Conservation (phyloP, 1,140 invertebrate genomes). For the Doryteuthis pealeii region DNA sequence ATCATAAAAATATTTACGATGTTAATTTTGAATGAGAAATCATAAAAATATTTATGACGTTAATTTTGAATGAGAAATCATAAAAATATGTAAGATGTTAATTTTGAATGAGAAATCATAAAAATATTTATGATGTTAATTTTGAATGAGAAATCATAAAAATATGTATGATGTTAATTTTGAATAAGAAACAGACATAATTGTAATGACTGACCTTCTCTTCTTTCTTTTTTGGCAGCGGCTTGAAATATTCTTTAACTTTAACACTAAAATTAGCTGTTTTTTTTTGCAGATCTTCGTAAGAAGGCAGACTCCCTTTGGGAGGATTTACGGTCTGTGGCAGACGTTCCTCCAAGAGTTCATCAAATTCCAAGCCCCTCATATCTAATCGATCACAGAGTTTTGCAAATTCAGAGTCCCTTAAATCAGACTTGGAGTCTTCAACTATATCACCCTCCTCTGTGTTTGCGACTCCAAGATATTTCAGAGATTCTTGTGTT, state of each 20-base stretch:
- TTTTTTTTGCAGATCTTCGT: neutral
- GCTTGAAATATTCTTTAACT: neutral
- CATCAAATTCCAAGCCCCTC: neutral
- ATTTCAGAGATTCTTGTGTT: neutral
- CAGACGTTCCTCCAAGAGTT: neutral
- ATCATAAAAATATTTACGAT: no score
- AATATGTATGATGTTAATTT: no score
- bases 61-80: no score
- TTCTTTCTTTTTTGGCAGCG: neutral
- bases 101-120: no score
- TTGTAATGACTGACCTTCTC: no score
- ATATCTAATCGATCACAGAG: conserved; percentile 1
- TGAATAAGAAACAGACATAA: no score
- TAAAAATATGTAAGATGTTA: no score
- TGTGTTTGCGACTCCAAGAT: neutral
- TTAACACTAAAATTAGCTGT: neutral
- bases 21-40: no score
- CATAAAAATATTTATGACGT: no score
- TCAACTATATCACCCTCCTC: neutral
- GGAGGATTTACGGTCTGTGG: neutral
- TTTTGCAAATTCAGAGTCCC: neutral
- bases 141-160: no score
- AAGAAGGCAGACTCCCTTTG: neutral
- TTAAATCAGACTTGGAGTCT: neutral
- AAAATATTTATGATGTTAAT: no score